phyloP scores from a whole-genome alignment of 2,113 vertebrate species.

The Pomatorhinus ruficollis region DNA sequence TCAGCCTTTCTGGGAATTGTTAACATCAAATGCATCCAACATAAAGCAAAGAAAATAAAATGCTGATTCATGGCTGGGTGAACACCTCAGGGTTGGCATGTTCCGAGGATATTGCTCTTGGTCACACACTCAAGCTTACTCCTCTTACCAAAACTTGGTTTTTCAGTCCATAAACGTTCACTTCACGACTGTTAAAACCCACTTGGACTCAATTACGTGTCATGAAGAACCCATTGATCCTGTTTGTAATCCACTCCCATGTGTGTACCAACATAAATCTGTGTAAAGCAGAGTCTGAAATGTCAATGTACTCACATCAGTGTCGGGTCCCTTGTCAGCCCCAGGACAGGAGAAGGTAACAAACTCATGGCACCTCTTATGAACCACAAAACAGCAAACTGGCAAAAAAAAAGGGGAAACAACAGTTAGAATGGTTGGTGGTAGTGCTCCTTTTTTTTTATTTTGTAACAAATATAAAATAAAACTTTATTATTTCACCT shows the following conservation, averaged over 20 bases:
- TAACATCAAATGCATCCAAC: not conserved
- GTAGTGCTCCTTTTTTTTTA: not conserved
- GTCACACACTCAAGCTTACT: not conserved
- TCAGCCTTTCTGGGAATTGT: not conserved
- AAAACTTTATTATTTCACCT: not conserved
- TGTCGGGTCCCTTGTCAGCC: constrained; percentile 95
- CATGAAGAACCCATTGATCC: not conserved
- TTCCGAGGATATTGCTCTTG: not conserved
- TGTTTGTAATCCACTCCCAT: not conserved
- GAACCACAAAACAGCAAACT: constrained; percentile 99
- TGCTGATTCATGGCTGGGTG: not conserved
- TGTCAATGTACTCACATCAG: constrained; percentile 87
- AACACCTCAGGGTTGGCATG: not conserved
- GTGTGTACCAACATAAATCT: not conserved
- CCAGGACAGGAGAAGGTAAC: constrained; percentile 97
- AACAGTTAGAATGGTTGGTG: not conserved
- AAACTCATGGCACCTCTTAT: constrained; percentile 98
- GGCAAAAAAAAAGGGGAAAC: constrained; percentile 32
- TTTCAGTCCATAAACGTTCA: not conserved
- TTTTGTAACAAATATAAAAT: not conserved
- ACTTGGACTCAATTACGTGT: not conserved
- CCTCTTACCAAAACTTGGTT: not conserved
- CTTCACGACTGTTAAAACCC: not conserved
- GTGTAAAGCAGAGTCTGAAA: not conserved
- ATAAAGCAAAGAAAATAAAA: not conserved